These are phyloP conservation scores for Phalacrocorax pelagicus DNA, from an alignment of 2,113 vertebrate genomes.

Conservation along the genomic window DNA sequence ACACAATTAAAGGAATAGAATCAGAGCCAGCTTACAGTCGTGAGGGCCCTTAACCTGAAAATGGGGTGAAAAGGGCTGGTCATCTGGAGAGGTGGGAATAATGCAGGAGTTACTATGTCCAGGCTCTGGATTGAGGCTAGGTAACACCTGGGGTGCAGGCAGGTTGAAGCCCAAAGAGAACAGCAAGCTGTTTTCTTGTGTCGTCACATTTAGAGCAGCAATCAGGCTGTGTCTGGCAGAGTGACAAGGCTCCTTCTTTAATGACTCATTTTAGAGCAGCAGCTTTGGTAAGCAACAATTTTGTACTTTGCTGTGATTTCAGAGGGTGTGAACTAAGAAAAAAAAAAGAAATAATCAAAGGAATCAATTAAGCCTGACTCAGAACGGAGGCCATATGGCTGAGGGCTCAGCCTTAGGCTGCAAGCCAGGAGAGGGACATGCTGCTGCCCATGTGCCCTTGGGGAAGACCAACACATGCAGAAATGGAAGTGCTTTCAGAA, in stretches of 20 bases:
- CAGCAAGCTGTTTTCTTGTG: background rate
- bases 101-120: background rate
- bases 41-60: background rate
- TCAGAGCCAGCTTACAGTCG: background rate
- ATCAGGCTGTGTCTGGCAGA: background rate
- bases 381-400: fast-evolving
- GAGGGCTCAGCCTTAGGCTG: background rate
- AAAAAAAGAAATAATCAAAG: background rate
- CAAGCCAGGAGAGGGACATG: background rate
- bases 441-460: fast-evolving
- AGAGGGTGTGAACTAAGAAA: background rate
- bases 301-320: slow-evolving; percentile 14
- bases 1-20: background rate
- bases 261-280: slow-evolving; percentile 33
- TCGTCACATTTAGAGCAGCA: background rate
- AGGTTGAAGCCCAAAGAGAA: background rate
- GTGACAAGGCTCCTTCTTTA: background rate
- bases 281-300: slow-evolving; percentile 17
- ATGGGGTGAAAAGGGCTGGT: background rate
- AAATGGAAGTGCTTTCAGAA: background rate
- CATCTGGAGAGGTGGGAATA: background rate
- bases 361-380: fast-evolving
- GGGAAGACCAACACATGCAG: background rate
- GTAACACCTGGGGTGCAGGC: background rate
- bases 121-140: background rate